phyloP scores from a whole-genome alignment of 2,888 invertebrate species.

The Fissipunctia ypsillon region DNA sequence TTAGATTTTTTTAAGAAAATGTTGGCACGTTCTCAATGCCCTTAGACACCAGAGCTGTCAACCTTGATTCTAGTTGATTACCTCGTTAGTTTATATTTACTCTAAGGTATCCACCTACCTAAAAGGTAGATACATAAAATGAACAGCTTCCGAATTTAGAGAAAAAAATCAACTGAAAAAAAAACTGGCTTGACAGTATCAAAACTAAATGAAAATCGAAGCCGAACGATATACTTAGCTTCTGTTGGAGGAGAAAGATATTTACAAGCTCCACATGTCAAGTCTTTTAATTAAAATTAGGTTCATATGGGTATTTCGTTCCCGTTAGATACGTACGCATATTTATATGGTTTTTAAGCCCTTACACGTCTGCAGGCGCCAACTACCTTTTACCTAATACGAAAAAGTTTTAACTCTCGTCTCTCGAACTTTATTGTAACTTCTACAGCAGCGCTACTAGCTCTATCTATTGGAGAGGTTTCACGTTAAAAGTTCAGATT shows the following conservation, averaged over 20 bases:
- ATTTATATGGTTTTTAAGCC: not conserved
- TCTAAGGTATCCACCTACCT: not conserved
- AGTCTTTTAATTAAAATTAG: not conserved
- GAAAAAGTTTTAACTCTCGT: slow-evolving; percentile 13
- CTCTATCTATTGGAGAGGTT: slow-evolving; percentile 25
- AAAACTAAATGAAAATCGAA: not conserved
- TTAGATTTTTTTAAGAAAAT: slow-evolving; percentile 9
- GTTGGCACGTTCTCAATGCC: slow-evolving; percentile 12
- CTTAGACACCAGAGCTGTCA: slow-evolving; percentile 16
- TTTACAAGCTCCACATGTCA: not conserved
- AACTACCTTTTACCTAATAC: too few relatives aligned
- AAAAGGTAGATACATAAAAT: not conserved
- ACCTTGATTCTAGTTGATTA: slow-evolving; percentile 21
- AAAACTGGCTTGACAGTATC: not conserved
- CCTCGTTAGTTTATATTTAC: not conserved
- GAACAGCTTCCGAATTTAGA: not conserved
- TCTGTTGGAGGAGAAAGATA: not conserved
- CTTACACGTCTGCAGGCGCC: not conserved
- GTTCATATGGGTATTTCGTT: not conserved
- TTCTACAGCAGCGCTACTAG: slow-evolving; percentile 8
- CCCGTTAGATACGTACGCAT: not conserved
- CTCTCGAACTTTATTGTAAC: slow-evolving; percentile 22
- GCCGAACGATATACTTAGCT: not conserved
- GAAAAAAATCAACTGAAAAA: not conserved
- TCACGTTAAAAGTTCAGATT: not conserved